Percentiles rank a stretch among this genome's conserved stretches.
Evolutionary conservation across 2,888 invertebrate species (phyloP).

Genomic region (Monopis laevigella): DNA sequence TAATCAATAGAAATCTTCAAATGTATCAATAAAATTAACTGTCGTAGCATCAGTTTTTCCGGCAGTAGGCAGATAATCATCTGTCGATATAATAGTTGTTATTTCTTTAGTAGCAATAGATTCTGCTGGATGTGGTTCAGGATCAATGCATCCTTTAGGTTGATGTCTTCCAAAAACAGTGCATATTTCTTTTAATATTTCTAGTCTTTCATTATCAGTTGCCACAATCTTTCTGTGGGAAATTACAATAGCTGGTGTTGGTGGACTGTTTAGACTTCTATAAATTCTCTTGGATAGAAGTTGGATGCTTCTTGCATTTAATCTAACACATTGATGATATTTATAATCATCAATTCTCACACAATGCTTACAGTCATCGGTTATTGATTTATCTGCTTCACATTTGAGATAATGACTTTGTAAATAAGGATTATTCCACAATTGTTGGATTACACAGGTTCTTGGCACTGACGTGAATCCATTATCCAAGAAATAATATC

Average conservation of each 20-base stretch:
- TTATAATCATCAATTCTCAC: not conserved
- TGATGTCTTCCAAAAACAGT: not conserved
- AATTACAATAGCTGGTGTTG: not conserved
- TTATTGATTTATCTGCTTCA: not conserved
- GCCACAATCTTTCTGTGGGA: not conserved
- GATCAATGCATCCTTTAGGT: not conserved
- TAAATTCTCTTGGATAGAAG: not conserved
- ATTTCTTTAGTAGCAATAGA: too few species aligned
- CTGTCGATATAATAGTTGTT: too few species aligned
- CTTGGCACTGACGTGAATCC: not conserved
- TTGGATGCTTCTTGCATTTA: not conserved
- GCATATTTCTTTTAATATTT: not conserved
- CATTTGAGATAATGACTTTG: conserved; percentile 5
- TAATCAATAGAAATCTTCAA: too few species aligned
- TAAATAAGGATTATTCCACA: not conserved
- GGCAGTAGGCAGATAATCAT: too few species aligned
- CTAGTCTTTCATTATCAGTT: not conserved
- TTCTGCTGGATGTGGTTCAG: too few species aligned
- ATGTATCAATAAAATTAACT: too few species aligned
- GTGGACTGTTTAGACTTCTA: not conserved
- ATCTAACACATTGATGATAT: not conserved
- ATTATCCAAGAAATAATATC: not conserved
- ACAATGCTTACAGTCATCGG: not conserved
- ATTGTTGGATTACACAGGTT: not conserved
- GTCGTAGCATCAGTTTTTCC: too few species aligned